A percentile compares a stretch with the other conserved stretches of the same genome.
phyloP scores from a whole-genome alignment of 1,140 invertebrate species.

The Platyura marginata region DNA sequence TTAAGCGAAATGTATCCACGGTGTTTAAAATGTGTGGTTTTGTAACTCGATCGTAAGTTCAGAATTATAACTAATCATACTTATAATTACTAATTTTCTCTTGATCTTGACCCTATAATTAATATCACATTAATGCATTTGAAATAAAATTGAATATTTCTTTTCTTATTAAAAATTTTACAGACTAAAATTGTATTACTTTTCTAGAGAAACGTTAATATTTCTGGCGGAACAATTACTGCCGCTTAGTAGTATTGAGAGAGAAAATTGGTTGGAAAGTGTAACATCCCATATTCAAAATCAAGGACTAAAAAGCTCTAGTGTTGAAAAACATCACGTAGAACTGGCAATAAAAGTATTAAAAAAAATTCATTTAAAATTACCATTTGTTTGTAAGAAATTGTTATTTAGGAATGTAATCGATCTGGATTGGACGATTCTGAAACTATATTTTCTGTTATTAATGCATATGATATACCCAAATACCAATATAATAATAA shows the following conservation, averaged over 20 bases:
- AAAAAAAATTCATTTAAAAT: slow-evolving; percentile 3
- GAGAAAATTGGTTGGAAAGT: slow-evolving; percentile 30
- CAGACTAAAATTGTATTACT: background rate
- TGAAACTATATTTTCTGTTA: slow-evolving; percentile 62
- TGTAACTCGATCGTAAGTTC: slow-evolving; percentile 14
- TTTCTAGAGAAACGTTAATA: background rate
- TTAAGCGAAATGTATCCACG: too few species aligned
- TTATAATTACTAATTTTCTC: background rate
- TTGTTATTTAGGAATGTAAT: slow-evolving; percentile 36
- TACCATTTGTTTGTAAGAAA: slow-evolving; percentile 2
- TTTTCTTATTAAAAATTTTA: too few species aligned
- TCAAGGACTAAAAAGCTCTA: slow-evolving; percentile 44
- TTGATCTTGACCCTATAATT: background rate
- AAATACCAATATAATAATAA: slow-evolving; percentile 55
- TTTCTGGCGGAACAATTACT: slow-evolving; percentile 29
- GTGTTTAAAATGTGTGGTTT: slow-evolving; percentile 21
- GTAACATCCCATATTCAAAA: slow-evolving; percentile 36
- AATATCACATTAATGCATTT: too few species aligned
- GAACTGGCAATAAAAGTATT: slow-evolving; percentile 50
- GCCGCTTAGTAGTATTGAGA: slow-evolving; percentile 21
- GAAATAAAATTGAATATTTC: too few species aligned
- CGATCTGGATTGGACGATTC: slow-evolving; percentile 48
- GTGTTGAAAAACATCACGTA: slow-evolving; percentile 50
- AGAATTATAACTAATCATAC: slow-evolving; percentile 8
- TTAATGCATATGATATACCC: slow-evolving; percentile 64